phyloP scores from a whole-genome alignment of 2,113 vertebrate species.

The Dolichotis patagonum region DNA sequence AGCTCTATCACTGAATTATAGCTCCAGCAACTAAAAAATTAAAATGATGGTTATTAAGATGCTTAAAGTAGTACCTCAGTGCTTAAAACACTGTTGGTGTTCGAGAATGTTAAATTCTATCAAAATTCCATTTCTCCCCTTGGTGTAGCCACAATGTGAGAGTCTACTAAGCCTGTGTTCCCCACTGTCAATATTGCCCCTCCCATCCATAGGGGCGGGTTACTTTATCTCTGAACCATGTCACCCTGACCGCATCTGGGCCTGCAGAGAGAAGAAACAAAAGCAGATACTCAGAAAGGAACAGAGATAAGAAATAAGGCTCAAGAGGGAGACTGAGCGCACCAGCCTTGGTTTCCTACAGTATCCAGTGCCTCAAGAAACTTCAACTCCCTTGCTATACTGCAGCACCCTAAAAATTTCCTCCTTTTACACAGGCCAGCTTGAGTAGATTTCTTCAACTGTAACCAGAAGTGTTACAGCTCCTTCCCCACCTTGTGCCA shows the following conservation, averaged over 20 bases:
- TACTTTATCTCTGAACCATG: background rate
- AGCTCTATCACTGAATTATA: background rate
- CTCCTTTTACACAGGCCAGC: background rate
- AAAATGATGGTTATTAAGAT: background rate
- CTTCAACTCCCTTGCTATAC: background rate
- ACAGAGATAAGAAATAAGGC: background rate
- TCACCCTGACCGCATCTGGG: background rate
- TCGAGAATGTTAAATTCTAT: constrained; percentile 25
- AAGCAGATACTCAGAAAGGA: background rate
- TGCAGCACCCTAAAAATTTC: background rate
- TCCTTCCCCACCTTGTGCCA: background rate
- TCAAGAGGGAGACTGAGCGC: background rate
- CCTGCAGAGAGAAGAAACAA: background rate
- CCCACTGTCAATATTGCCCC: background rate
- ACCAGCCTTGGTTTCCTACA: background rate
- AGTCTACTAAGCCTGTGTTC: background rate
- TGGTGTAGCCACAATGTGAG: background rate
- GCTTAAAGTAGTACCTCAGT: background rate
- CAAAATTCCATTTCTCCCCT: background rate
- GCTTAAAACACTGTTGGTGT: background rate
- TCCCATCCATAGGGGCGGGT: background rate
- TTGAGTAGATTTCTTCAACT: background rate
- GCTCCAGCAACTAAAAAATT: background rate
- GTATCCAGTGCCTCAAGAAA: background rate
- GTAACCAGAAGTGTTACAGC: background rate